Percentiles rank a stretch among this genome's conserved stretches.
phyloP scores from a whole-genome alignment of 2,797 vertebrate genomes.

The Rhinoraja longicauda region DNA sequence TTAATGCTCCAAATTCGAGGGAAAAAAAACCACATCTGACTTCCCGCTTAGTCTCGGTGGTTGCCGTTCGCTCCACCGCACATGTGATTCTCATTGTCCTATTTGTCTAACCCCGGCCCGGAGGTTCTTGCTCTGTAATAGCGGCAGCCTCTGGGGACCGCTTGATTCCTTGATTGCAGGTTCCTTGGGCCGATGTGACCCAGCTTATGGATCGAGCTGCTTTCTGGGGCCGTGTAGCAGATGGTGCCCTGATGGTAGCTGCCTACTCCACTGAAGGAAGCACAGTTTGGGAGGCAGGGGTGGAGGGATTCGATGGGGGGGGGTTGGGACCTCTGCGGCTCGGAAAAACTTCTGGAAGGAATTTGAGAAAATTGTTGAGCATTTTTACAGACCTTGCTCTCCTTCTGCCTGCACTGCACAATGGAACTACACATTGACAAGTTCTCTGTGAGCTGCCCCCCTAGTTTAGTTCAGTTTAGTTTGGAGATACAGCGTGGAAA shows the following conservation, averaged over 20 bases:
- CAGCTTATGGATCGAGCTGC: not conserved
- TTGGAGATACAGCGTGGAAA: too few species aligned
- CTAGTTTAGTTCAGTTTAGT: too few species aligned
- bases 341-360: not conserved
- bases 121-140: slow-evolving; percentile 4
- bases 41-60: not conserved
- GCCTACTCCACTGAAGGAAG: not conserved
- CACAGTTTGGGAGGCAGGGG: too few species aligned
- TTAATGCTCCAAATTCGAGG: not conserved
- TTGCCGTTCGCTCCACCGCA: not conserved
- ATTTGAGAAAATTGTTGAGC: not conserved
- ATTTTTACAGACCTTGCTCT: not conserved
- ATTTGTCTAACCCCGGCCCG: not conserved
- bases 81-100: slow-evolving; percentile 11
- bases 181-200: not conserved
- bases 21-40: not conserved
- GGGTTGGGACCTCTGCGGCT: not conserved
- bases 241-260: not conserved
- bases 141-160: not conserved
- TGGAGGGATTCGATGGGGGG: not conserved
- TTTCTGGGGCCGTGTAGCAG: not conserved
- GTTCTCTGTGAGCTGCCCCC: not conserved
- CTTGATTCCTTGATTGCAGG: not conserved
- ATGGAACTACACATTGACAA: not conserved
- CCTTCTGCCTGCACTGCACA: not conserved